phyloP scores from a whole-genome alignment of 2,888 invertebrate species.

The Cremastinae sp. region DNA sequence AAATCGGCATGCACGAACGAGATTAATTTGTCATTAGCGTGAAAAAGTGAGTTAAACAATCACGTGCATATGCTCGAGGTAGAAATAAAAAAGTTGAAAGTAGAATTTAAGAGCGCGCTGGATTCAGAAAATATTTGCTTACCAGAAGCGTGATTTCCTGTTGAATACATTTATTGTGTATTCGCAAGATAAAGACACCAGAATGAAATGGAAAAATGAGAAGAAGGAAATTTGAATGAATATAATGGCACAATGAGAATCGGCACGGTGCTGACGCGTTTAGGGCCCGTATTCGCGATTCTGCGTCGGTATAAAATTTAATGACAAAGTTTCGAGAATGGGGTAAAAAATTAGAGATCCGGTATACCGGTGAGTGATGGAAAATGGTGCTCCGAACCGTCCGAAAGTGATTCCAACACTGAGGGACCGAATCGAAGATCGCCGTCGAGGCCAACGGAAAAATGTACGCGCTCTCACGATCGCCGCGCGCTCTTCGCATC shows the following conservation, averaged over 20 bases:
- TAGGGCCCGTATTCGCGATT: background rate
- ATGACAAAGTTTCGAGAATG: background rate
- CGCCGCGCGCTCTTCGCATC: conserved; percentile 21
- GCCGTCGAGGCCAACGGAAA: conserved; percentile 60
- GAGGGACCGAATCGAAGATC: conserved; percentile 63
- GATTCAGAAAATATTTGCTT: background rate
- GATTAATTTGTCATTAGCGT: no score
- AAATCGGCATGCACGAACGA: no score
- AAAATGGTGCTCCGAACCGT: conserved; percentile 70
- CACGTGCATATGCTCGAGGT: no score
- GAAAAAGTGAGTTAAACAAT: no score
- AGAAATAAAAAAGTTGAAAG: background rate
- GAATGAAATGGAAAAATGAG: background rate
- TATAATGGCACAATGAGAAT: conserved; percentile 6
- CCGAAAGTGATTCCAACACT: conserved; percentile 75
- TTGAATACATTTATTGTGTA: conserved; percentile 10
- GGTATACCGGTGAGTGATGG: conserved; percentile 49
- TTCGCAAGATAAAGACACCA: background rate
- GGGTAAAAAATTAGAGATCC: background rate
- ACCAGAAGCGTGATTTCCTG: conserved; percentile 17
- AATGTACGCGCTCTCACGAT: conserved; percentile 27
- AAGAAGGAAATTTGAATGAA: background rate
- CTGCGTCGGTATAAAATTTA: background rate
- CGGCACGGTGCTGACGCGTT: background rate
- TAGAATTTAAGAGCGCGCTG: background rate